A percentile compares a stretch with the other conserved stretches of the same genome.
These are phyloP conservation scores for Chymomyza costata DNA, from an alignment of 1,140 invertebrate species.

Conservation along the genomic window DNA sequence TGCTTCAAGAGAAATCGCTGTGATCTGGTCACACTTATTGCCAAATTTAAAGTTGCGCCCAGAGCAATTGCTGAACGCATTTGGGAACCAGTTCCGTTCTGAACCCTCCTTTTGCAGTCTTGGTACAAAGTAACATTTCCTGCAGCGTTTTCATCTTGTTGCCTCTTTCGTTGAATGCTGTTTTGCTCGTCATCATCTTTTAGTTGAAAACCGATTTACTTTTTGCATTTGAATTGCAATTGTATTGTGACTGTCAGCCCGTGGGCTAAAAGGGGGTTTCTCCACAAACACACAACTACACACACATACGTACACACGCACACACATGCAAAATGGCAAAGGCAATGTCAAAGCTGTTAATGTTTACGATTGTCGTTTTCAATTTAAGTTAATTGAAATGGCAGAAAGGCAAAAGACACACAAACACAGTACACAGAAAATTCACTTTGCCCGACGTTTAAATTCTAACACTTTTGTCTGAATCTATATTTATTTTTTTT, in stretches of 20 bases:
- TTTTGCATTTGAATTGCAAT: slow-evolving; percentile 18
- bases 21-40: too few species aligned
- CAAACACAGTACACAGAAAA: slow-evolving; percentile 19
- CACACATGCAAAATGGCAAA: slow-evolving; percentile 7
- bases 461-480: not conserved
- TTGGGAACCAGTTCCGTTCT: too few species aligned
- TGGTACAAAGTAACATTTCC: not conserved
- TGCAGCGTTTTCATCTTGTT: not conserved
- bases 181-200: slow-evolving; percentile 38
- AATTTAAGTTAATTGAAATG: slow-evolving; percentile 69
- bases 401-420: not conserved
- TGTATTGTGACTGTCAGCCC: slow-evolving; percentile 22
- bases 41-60: too few species aligned
- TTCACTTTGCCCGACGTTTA: slow-evolving; percentile 12
- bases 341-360: slow-evolving; percentile 50
- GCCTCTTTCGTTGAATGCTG: slow-evolving; percentile 52
- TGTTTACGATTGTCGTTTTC: slow-evolving; percentile 66
- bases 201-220: slow-evolving; percentile 52
- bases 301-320: slow-evolving; percentile 9
- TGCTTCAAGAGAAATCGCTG: too few species aligned
- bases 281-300: too few species aligned
- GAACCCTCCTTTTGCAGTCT: too few species aligned
- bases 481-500: slow-evolving; percentile 8
- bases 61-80: too few species aligned
- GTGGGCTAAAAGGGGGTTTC: too few species aligned